phyloP scores from a whole-genome alignment of 2,888 invertebrate genomes.

The Dynastes tityus region DNA sequence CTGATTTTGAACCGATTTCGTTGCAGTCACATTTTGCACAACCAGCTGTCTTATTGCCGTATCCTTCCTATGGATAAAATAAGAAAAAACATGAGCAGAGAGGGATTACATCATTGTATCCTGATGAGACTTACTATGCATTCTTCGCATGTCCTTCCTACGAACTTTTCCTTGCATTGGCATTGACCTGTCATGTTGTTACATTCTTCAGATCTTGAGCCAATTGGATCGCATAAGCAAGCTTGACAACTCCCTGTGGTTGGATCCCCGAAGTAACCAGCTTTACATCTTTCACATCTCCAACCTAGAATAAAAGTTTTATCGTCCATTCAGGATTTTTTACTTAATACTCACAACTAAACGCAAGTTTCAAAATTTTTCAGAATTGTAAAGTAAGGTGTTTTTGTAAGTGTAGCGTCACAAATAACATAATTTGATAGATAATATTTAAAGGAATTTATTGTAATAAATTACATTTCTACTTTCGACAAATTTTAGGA shows the following conservation, averaged over 20 bases:
- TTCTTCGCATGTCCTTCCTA: constrained; percentile 80
- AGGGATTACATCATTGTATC: neutral
- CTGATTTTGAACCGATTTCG: constrained; percentile 76
- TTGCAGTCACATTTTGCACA: constrained; percentile 89
- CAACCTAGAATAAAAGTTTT: constrained; percentile 73
- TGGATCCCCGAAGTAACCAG: constrained; percentile 79
- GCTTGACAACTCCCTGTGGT: constrained; percentile 76
- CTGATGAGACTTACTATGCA: constrained; percentile 73
- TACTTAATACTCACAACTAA: neutral
- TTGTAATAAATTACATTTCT: too few species aligned
- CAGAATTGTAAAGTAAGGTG: too few species aligned
- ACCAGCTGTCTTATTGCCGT: constrained; percentile 83
- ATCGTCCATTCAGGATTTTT: neutral
- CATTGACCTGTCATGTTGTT: constrained; percentile 84
- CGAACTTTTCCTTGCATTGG: constrained; percentile 80
- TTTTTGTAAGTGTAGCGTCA: too few species aligned
- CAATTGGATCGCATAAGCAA: constrained; percentile 85
- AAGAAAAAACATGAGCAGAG: neutral
- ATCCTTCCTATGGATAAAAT: constrained; percentile 73
- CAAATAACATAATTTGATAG: too few species aligned
- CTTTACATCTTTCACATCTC: constrained; percentile 80
- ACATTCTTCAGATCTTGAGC: constrained; percentile 82
- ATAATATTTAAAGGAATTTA: too few species aligned
- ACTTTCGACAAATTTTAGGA: too few species aligned
- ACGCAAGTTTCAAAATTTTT: too few species aligned